Evolutionary conservation across 35 echinoderm and acorn worm genomes (phyloP), one percentile per base, ranked within the genome.

Genomic region (Apostichopus japonicus): DNA sequence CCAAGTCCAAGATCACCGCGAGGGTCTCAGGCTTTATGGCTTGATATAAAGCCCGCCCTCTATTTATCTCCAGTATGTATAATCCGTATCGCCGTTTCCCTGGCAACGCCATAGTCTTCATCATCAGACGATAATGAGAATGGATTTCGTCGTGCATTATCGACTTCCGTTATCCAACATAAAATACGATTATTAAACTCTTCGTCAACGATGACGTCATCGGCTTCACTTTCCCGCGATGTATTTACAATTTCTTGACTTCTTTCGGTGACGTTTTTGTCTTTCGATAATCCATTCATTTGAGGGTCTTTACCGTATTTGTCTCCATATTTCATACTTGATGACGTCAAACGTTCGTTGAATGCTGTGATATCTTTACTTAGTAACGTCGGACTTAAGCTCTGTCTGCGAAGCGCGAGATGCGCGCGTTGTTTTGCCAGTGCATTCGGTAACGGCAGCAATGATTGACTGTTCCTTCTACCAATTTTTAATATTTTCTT

Each of bases 171-270:
- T 15, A 84, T 84, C 81, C 81, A 84, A 84, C 19, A 58, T 57
- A 84, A 84, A 84, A 84, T 84, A 15, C 81, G 54, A 57, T 57
- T n/a, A 57, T 84, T 84, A 19, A 84, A 84, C 57, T 84, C 81
- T 57, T 62, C 54, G n/a, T 84, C 81, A 15, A 55, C 15, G n/a
- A 58, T 23, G 10, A 53, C 54, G 13, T 21, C 81, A 22, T 84
- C 53, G 10, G 13, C 13, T 61, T 57, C 81, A 59, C 57, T 58
- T 22, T 59, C 33, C 6, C 33, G 33, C 22, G 71, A 1, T 75
- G 71, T 75, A 1, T 10, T 0, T 73, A 0, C 0, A 21, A 19
- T n/a, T 75, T 75, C 71, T 61, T 8, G 57, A 10, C 78, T 80
- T 13, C 56, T 58, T 8, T 84, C 13, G 10, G 7, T 55, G 19